These are phyloP conservation scores for Brachyopa scutellaris DNA, from an alignment of 2,888 invertebrate genomes.

Conservation along the genomic window DNA sequence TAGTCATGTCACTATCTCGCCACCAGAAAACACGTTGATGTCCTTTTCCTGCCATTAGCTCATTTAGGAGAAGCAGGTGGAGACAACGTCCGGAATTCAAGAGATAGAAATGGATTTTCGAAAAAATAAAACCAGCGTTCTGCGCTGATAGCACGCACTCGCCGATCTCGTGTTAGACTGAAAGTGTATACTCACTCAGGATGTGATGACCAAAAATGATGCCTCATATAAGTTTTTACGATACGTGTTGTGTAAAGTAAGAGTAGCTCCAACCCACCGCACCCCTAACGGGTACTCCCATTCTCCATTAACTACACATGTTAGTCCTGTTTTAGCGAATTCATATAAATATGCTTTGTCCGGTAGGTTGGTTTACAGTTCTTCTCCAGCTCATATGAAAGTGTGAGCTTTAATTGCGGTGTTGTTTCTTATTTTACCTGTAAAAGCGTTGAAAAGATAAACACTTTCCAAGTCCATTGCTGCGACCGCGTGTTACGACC, in stretches of 20 bases:
- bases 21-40: conserved; percentile 18
- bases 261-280: conserved; percentile 11
- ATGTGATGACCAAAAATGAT: conserved; percentile 48
- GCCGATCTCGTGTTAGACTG: background rate
- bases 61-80: background rate
- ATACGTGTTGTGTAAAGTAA: conserved; percentile 15
- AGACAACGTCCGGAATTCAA: conserved; percentile 20
- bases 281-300: too few relatives aligned
- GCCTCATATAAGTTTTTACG: conserved; percentile 55
- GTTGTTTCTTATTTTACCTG: conserved; percentile 6
- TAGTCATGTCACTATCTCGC: background rate
- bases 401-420: conserved; percentile 32
- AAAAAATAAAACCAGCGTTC: conserved; percentile 40
- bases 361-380: background rate
- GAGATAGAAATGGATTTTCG: conserved; percentile 57
- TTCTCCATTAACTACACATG: too few relatives aligned
- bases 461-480: conserved; percentile 14
- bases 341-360: conserved; percentile 39
- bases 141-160: conserved; percentile 2
- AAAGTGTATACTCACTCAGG: background rate
- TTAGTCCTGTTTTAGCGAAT: too few relatives aligned
- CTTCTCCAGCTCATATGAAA: background rate
- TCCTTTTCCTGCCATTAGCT: conserved; percentile 42
- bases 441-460: conserved; percentile 25
- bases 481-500: conserved; percentile 29